Conservation (phyloP, 2,113 vertebrate species). For the Pomatorhinus ruficollis region DNA sequence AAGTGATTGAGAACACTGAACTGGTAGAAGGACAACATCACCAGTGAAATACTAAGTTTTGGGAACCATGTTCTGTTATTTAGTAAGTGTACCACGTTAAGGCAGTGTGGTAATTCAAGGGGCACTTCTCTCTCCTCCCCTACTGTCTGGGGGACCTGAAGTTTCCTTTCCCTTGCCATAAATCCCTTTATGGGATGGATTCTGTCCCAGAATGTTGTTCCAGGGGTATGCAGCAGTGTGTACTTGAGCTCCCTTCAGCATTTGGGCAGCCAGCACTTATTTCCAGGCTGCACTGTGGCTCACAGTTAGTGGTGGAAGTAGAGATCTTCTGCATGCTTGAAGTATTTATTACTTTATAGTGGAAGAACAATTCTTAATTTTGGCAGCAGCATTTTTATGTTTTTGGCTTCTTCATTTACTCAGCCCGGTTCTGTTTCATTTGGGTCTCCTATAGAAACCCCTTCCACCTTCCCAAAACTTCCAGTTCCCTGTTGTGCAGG, state of each 20-base stretch:
- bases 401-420: neutral
- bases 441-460: neutral
- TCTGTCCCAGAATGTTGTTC: neutral
- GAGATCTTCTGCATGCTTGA: neutral
- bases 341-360: neutral
- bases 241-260: neutral
- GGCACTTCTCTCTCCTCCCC: neutral
- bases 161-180: neutral
- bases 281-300: neutral
- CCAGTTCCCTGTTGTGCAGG: slow-evolving; percentile 1
- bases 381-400: neutral
- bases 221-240: neutral
- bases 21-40: neutral
- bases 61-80: neutral
- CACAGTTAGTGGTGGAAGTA: neutral
- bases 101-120: neutral
- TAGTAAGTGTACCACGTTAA: neutral
- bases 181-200: neutral
- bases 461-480: slow-evolving; percentile 39
- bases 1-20: neutral
- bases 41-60: neutral
- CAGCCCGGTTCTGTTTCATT: neutral
- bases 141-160: neutral
- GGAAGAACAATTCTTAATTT: neutral
- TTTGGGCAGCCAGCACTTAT: neutral